These are phyloP conservation scores for Tethea ocularis DNA, from an alignment of 2,888 invertebrate species.

Conservation along the genomic window DNA sequence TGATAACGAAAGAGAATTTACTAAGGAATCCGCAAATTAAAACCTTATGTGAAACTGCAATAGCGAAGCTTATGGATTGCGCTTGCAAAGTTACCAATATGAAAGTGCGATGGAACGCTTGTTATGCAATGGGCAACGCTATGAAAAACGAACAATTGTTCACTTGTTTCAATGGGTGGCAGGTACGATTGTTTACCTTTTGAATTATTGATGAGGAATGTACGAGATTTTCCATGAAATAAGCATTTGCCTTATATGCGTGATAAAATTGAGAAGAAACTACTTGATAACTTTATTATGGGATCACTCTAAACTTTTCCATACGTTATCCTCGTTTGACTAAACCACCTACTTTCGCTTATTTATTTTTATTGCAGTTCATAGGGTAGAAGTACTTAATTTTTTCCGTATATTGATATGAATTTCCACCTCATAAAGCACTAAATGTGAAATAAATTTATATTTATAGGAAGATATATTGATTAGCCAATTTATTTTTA, in stretches of 20 bases:
- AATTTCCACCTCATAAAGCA: too few species aligned
- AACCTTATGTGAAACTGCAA: slow-evolving; percentile 82
- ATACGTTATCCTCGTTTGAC: too few species aligned
- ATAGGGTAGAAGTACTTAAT: too few species aligned
- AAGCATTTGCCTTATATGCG: too few species aligned
- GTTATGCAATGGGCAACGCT: slow-evolving; percentile 92
- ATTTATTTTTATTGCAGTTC: too few species aligned
- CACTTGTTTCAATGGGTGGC: slow-evolving; percentile 78
- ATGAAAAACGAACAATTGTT: slow-evolving; percentile 86
- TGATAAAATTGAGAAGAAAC: too few species aligned
- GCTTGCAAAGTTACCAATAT: slow-evolving; percentile 88
- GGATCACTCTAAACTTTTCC: too few species aligned
- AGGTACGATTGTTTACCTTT: slow-evolving; percentile 55
- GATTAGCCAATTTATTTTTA: slow-evolving; percentile 47
- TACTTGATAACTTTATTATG: too few species aligned
- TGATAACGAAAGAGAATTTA: slow-evolving; percentile 82
- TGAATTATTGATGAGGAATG: background rate
- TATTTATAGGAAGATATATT: background rate
- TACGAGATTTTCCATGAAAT: too few species aligned
- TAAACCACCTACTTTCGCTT: too few species aligned
- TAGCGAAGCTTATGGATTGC: slow-evolving; percentile 87
- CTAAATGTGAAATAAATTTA: too few species aligned
- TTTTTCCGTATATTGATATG: too few species aligned
- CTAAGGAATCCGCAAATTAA: slow-evolving; percentile 74
- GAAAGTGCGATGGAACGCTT: slow-evolving; percentile 97